phyloP scores from a whole-genome alignment of 1,140 invertebrate genomes.

The Hesperophylax magnus region DNA sequence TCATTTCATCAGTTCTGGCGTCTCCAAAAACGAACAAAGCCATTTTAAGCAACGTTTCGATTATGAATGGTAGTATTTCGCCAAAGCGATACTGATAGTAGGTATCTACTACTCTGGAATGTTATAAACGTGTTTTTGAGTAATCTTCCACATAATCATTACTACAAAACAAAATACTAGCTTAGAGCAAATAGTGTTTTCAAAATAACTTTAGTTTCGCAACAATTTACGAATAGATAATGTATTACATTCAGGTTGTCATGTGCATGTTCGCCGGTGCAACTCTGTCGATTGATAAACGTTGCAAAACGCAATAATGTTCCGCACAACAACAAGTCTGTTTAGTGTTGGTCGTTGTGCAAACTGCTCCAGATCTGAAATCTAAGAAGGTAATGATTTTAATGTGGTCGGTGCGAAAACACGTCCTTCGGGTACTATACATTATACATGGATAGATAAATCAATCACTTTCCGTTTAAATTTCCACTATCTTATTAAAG shows the following conservation, averaged over 20 bases:
- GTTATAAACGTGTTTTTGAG: too few relatives aligned
- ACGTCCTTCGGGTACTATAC: not conserved
- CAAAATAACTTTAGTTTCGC: too few relatives aligned
- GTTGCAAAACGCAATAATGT: slow-evolving; percentile 13
- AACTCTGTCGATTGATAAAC: slow-evolving; percentile 18
- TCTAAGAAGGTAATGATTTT: slow-evolving; percentile 16
- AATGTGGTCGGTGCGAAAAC: not conserved
- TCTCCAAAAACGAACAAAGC: too few relatives aligned
- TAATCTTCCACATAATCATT: too few relatives aligned
- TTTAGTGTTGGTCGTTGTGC: not conserved
- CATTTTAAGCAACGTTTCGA: too few relatives aligned
- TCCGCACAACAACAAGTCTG: not conserved
- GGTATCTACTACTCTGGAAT: too few relatives aligned
- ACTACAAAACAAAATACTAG: too few relatives aligned
- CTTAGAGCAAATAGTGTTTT: too few relatives aligned
- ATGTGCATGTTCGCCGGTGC: not conserved
- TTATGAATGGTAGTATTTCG: too few relatives aligned
- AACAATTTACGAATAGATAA: not conserved
- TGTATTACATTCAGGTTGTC: not conserved
- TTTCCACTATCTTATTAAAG: not conserved
- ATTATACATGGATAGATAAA: not conserved
- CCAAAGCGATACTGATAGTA: too few relatives aligned
- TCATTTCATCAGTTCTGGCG: too few relatives aligned
- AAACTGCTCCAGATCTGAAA: slow-evolving; percentile 22
- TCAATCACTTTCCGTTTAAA: not conserved